Evolutionary conservation across 2,797 vertebrate species (phyloP).

Genomic region (Craterocephalus amniculus): DNA sequence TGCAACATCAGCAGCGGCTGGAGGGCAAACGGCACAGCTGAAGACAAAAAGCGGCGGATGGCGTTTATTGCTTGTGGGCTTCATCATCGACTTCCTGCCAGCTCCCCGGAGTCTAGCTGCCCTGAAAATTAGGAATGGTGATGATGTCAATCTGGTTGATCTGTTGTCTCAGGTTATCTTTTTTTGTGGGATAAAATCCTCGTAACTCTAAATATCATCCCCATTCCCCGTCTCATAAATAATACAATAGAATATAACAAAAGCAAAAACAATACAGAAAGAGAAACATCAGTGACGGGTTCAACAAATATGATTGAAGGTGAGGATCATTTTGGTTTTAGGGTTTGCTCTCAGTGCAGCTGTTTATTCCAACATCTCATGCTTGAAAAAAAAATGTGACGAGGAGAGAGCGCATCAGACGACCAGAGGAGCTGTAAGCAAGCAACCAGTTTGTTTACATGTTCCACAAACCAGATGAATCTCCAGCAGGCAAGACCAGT

Average conservation of each 20-base stretch:
- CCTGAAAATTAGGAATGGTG: not conserved
- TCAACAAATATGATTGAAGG: not conserved
- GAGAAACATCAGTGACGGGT: not conserved
- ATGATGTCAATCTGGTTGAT: conserved; percentile 16
- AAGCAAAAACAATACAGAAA: not conserved
- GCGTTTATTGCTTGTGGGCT: conserved; percentile 20
- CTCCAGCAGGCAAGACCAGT: conserved; percentile 5
- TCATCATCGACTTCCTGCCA: conserved; percentile 31
- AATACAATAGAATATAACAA: not conserved
- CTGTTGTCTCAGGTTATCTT: conserved; percentile 29
- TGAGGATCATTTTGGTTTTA: not conserved
- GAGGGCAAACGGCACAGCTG: conserved; percentile 7
- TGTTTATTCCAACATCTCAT: not conserved
- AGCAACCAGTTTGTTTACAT: conserved; percentile 2
- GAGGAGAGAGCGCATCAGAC: not conserved
- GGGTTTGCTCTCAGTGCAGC: too few relatives aligned
- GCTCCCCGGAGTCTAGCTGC: conserved; percentile 10
- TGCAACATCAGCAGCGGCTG: conserved; percentile 31
- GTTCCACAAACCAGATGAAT: not conserved
- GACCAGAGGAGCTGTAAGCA: conserved; percentile 3
- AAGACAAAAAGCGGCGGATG: not conserved
- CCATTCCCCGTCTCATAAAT: not conserved
- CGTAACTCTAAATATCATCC: not conserved
- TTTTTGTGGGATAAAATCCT: not conserved
- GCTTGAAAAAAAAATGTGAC: not conserved